A percentile compares a stretch with the other conserved stretches of the same genome.
Evolutionary conservation across 1,140 invertebrate species (phyloP).

Genomic region (Sminthurinus signatus): DNA sequence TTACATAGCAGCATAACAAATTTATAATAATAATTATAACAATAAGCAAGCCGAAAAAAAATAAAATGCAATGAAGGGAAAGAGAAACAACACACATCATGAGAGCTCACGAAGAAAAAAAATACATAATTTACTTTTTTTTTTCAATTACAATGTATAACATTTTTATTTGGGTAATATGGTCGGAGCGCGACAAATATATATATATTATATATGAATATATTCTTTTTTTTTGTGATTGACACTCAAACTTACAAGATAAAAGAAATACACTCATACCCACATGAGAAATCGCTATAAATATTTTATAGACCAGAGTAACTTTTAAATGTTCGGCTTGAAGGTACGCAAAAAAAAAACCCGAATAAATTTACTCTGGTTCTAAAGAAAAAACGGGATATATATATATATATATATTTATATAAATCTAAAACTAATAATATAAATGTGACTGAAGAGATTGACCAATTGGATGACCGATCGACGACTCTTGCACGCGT

Average conservation of each 20-base stretch:
- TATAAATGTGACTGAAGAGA: not conserved
- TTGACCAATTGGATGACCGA: slow-evolving; percentile 16
- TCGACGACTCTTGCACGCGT: slow-evolving; percentile 27
- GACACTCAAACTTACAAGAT: slow-evolving; percentile 10
- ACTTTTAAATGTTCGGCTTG: not conserved
- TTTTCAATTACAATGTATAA: too few relatives aligned
- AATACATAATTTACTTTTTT: too few relatives aligned
- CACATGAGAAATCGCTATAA: not conserved
- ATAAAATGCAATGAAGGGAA: not conserved
- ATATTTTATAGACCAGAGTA: not conserved
- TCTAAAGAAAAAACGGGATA: not conserved
- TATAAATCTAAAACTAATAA: not conserved
- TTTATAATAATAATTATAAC: too few relatives aligned
- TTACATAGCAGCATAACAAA: too few relatives aligned
- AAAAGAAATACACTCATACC: slow-evolving; percentile 9
- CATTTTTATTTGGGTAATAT: not conserved
- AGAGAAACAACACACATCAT: too few relatives aligned
- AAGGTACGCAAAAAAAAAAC: not conserved
- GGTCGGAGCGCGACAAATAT: slow-evolving; percentile 20
- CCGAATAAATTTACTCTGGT: not conserved
- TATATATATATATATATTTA: not conserved
- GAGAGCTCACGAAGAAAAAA: too few relatives aligned
- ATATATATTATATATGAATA: not conserved
- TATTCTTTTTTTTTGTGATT: not conserved
- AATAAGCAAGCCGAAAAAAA: too few relatives aligned